Percentiles rank a stretch among this genome's conserved stretches.
phyloP scores from a whole-genome alignment of 2,888 invertebrate genomes.

The Allygus modestus region DNA sequence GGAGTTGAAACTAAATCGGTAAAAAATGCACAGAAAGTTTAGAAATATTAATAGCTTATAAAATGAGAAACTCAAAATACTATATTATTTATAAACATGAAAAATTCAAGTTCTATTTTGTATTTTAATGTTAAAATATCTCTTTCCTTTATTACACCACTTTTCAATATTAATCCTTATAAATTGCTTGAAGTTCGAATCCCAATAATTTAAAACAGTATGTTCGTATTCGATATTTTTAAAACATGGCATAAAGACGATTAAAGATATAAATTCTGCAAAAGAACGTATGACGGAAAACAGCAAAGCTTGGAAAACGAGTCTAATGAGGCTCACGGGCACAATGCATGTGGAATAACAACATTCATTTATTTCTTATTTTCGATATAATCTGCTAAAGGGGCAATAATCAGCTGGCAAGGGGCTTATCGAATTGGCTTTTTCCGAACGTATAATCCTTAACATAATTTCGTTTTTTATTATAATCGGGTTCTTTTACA shows the following conservation, averaged over 20 bases:
- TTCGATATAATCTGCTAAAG: conserved; percentile 18
- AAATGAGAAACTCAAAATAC: too few relatives aligned
- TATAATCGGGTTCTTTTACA: conserved; percentile 35
- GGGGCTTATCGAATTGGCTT: conserved; percentile 47
- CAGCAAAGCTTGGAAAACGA: conserved; percentile 5
- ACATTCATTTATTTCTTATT: conserved; percentile 57
- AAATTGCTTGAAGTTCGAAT: background rate
- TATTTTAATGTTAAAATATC: too few relatives aligned
- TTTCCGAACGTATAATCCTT: conserved; percentile 44
- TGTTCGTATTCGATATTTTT: background rate
- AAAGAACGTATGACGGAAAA: background rate
- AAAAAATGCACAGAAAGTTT: too few relatives aligned
- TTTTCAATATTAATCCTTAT: background rate
- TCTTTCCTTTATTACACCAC: too few relatives aligned
- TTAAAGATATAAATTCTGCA: background rate
- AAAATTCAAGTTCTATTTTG: too few relatives aligned
- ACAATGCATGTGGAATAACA: conserved; percentile 25
- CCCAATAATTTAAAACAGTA: background rate
- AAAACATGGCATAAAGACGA: background rate
- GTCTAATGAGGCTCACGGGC: background rate
- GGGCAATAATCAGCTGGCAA: conserved; percentile 20
- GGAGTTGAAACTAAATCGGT: too few relatives aligned
- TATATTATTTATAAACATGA: too few relatives aligned
- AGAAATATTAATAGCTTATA: too few relatives aligned
- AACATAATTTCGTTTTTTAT: conserved; percentile 38